A percentile compares a stretch with the other conserved stretches of the same genome.
Conservation (phyloP, 2,113 vertebrate species). For the Hemicordylus capensis region DNA sequence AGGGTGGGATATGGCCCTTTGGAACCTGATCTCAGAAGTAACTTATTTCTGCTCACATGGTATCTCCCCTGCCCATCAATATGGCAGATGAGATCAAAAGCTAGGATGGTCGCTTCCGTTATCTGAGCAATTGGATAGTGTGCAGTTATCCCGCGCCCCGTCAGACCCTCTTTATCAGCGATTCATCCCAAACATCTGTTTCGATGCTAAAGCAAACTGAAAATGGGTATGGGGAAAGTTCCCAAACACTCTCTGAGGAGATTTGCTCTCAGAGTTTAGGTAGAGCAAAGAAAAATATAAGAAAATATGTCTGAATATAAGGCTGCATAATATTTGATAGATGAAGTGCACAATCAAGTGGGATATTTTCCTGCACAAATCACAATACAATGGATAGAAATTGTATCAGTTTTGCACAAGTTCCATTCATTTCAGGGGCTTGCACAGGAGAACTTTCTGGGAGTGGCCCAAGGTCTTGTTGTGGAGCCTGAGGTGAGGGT, state of each 20-base stretch:
- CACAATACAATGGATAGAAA: neutral
- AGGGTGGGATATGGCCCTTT: neutral
- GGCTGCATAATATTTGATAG: too few relatives aligned
- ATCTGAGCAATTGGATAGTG: neutral
- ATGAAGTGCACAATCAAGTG: neutral
- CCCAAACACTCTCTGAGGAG: neutral
- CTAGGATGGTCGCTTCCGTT: neutral
- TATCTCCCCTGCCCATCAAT: neutral
- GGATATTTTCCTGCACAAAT: neutral
- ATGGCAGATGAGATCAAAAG: neutral
- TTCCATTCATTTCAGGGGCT: neutral
- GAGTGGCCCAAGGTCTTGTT: too few relatives aligned
- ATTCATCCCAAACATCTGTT: neutral
- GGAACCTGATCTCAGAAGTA: neutral
- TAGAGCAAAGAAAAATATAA: neutral
- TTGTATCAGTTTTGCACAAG: neutral
- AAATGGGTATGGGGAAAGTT: neutral
- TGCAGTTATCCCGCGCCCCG: neutral
- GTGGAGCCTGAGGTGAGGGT: too few relatives aligned
- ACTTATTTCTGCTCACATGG: neutral
- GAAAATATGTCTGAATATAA: too few relatives aligned
- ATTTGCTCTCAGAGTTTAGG: constrained; percentile 4
- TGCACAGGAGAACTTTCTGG: too few relatives aligned
- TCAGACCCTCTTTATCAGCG: neutral
- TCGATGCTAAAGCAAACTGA: neutral